Evolutionary conservation across 1,140 invertebrate genomes (phyloP), one percentile per base, ranked within the genome.

Genomic region (Plutomurus gul): DNA sequence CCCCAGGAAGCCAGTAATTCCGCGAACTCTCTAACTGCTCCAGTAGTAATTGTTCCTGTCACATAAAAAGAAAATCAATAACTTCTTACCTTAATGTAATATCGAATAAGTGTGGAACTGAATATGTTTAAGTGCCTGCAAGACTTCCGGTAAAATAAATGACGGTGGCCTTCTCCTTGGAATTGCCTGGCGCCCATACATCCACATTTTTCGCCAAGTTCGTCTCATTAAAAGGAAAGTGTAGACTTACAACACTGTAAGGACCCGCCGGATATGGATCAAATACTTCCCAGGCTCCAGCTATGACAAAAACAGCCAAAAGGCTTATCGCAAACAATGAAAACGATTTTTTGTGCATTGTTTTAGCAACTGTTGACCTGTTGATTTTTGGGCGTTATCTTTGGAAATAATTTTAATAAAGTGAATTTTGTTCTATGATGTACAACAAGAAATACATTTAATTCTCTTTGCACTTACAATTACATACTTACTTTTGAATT

Each of bases 1-100:
- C 84, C 84, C n/a, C 80, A 79, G 3, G 81, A 82, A 18, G 81
- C 74, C 2, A 84, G 37, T 22, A 77, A 76, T n/a, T 78, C 51
- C 20, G 78, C 7, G 18, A 65, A 30, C 3, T 10, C 13, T 65
- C 36, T 16, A 3, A 79, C 47, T 43, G 81, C 78, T 36, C 36
- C 40, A 3, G 49, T 20, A 10, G 72, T 56, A 13, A 36, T 74
- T 4, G 30, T 27, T 5, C 6, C 65, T 27, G 25, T 10, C 8
- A 75, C 25, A 51, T 30, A 13, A 60, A 56, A 56, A 22, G 18
- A 7, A 56, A 6, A 33, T 16, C 3, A 10, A 22, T 10, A 60
- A 60, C 10, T 60, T 30, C 25, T 27, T 60, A 13, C 51, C 20
- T 7, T 20, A 4, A 25, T 25, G 22, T 60, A 60, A 30, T 33